Evolutionary conservation across 2,797 vertebrate species (phyloP).

Genomic region (Anomalospiza imberbis): DNA sequence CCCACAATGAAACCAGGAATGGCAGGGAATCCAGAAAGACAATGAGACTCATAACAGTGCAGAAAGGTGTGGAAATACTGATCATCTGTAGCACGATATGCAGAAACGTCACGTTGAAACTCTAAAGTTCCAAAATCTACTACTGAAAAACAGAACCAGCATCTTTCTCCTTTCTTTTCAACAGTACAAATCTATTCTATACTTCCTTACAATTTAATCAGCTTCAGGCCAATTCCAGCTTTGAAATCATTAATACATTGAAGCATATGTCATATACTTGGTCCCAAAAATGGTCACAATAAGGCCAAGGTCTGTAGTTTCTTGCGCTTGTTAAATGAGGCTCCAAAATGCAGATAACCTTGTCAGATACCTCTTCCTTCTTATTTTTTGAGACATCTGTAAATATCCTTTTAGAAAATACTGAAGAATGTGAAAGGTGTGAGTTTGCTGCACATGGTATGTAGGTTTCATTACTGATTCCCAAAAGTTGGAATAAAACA

Average conservation of each 20-base stretch:
- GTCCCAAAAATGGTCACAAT: neutral
- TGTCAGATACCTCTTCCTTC: neutral
- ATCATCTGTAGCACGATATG: rapidly evolving
- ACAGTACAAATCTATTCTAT: neutral
- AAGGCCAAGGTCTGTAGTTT: neutral
- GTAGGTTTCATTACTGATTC: neutral
- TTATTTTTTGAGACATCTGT: neutral
- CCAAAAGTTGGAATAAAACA: neutral
- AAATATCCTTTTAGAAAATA: neutral
- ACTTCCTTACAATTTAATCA: neutral
- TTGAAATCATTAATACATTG: neutral
- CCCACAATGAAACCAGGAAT: neutral
- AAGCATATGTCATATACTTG: neutral
- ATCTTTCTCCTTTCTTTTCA: neutral
- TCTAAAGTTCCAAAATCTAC: neutral
- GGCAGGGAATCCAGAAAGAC: neutral
- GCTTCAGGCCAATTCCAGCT: neutral
- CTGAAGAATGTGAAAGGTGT: neutral
- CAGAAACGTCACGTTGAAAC: neutral
- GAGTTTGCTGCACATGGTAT: neutral
- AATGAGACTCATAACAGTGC: neutral
- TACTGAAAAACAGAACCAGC: neutral
- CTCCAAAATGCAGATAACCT: neutral
- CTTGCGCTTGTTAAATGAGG: neutral
- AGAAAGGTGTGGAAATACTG: neutral